Conservation (phyloP, 2,888 invertebrate genomes). For the Drosophila phalerata region DNA sequence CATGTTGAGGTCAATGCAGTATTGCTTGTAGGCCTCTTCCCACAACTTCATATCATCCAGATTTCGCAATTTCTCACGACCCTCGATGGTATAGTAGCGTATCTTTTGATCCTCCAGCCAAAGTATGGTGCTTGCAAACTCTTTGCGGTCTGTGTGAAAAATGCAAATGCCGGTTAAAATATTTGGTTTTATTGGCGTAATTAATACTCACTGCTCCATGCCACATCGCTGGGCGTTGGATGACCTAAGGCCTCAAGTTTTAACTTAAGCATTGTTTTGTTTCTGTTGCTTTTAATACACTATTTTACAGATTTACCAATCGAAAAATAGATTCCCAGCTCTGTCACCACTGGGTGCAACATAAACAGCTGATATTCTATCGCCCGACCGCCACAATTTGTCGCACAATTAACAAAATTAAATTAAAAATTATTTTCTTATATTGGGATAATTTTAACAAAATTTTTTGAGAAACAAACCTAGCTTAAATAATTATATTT, state of each 20-base stretch:
- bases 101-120: conserved; percentile 98
- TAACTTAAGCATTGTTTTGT: conserved; percentile 89
- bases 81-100: conserved; percentile 93
- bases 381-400: conserved; percentile 3
- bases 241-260: conserved; percentile 93
- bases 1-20: conserved; percentile 91
- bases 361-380: background rate
- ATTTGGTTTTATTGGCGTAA: background rate
- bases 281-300: conserved; percentile 31
- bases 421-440: too few relatives aligned
- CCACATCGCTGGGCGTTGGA: conserved; percentile 90
- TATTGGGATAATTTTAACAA: too few relatives aligned
- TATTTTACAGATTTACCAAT: conserved; percentile 6
- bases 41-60: conserved; percentile 89
- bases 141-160: conserved; percentile 89
- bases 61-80: conserved; percentile 90
- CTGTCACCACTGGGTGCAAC: background rate
- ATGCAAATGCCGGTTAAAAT: background rate
- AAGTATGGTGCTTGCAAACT: conserved; percentile 92
- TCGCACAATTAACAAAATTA: too few relatives aligned
- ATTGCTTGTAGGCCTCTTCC: conserved; percentile 90
- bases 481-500: too few relatives aligned
- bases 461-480: too few relatives aligned
- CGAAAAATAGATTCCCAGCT: background rate
- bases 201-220: conserved; percentile 88